Base-by-base conservation (phyloP, 2,113 vertebrate species). In the Amphilophus citrinellus region DNA sequence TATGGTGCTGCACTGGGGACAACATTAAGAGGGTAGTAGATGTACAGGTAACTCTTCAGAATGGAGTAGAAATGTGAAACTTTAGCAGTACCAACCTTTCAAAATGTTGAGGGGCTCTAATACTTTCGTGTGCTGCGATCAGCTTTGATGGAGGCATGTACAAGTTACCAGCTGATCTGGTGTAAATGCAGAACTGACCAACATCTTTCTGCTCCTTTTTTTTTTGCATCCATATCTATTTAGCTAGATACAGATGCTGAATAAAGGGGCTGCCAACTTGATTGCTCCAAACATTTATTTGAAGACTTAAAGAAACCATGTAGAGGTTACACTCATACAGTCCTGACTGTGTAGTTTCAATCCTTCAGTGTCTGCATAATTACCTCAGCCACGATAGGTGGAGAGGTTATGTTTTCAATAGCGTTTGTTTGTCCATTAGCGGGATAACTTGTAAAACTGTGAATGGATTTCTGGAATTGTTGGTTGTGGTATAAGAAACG, bases 1-100 rank as follows among this genome's bases (percentile, higher is more conserved):
- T 82, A 83, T 61, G 62, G 66, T 53, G 76, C 59, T 61, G 61
- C 73, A 58, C 13, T 7, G 47, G 42, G 65, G 62, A 32, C 30
- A 76, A 7, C n/a, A 59, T n/a, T 14, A 13, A 1, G 7, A 61
- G 44, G 61, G 57, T 61, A 18, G 17, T 61, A 18, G 17, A 17
- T 68, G 30, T 11, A 2, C 24, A 15, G 53, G 68, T 68, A 42
- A 88, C 61, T 30, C 73, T 14, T 53, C 10, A 11, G 7, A 42
- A 20, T 53, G 44, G 5, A 35, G 14, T 62, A 50, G 9, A 71
- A 50, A 50, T 71, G 15, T 71, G 50, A 10, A 71, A 71, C 14
- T 77, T 80, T 35, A 62, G 82, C 27, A 3, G 4, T 5, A 50
- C 27, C 59, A 15, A 53, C 32, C 73, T 71, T 85, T 11, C 37